Evolutionary conservation across 2,113 vertebrate species (phyloP).

Genomic region (Antechinus flavipes): DNA sequence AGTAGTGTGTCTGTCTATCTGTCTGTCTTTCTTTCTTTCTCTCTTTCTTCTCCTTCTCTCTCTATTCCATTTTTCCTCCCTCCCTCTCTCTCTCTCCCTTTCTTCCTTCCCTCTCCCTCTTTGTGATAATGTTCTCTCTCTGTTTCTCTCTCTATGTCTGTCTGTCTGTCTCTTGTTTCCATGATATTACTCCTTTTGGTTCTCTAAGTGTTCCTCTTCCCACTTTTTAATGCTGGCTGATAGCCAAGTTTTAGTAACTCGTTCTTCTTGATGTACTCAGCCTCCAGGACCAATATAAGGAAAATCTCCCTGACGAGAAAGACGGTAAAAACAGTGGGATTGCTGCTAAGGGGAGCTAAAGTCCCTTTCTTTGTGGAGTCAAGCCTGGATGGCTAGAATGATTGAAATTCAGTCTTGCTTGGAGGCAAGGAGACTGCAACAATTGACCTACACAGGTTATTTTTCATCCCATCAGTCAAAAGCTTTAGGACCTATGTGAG

Average conservation of each 20-base stretch:
- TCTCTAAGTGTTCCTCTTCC: not conserved
- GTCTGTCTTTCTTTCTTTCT: too few species aligned
- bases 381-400: not conserved
- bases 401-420: not conserved
- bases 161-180: not conserved
- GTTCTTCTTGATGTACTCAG: not conserved
- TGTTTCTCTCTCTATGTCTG: not conserved
- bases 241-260: not conserved
- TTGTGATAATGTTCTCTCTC: not conserved
- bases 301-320: not conserved
- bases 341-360: not conserved
- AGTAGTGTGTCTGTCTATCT: not conserved
- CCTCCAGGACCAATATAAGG: not conserved
- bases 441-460: not conserved
- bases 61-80: too few species aligned
- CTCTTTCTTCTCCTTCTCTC: not conserved
- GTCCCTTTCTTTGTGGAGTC: not conserved
- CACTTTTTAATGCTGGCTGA: not conserved
- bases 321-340: not conserved
- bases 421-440: not conserved
- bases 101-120: not conserved
- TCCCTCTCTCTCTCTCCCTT: not conserved
- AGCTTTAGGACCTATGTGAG: not conserved
- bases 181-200: not conserved
- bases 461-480: slow-evolving; percentile 38